Percentiles rank a stretch among this genome's conserved stretches.
These are phyloP conservation scores for Nothoprocta pentlandii DNA, from an alignment of 2,113 vertebrate species.

Conservation along the genomic window DNA sequence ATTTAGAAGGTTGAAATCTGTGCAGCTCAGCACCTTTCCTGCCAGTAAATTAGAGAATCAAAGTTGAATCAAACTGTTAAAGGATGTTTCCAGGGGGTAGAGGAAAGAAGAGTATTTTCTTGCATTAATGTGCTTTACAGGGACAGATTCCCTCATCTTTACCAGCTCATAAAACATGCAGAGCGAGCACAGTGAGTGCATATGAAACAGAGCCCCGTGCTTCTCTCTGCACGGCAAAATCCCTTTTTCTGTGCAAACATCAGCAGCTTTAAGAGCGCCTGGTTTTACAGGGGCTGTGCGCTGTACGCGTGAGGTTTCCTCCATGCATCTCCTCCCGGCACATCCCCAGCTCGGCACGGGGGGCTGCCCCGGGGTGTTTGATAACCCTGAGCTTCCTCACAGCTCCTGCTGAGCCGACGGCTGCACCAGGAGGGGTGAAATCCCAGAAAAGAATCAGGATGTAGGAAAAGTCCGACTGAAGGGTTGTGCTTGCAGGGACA, in stretches of 20 bases:
- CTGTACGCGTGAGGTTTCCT: neutral
- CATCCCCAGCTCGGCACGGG: neutral
- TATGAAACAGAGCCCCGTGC: neutral
- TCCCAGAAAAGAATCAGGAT: neutral
- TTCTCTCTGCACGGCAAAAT: neutral
- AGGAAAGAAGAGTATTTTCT: neutral
- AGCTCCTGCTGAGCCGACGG: neutral
- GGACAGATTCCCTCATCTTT: neutral
- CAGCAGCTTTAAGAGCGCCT: neutral
- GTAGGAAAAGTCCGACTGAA: neutral
- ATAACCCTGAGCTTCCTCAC: neutral
- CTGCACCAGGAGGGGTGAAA: fast-evolving
- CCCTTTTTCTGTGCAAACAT: neutral
- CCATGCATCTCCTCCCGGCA: neutral
- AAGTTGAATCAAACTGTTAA: conserved; percentile 40
- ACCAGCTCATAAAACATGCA: neutral
- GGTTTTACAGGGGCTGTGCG: neutral
- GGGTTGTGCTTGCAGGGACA: neutral
- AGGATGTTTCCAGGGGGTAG: neutral
- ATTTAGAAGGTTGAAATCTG: conserved; percentile 39
- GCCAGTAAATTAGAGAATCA: conserved; percentile 54
- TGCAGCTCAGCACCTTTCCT: conserved; percentile 34
- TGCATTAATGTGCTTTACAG: conserved; percentile 31
- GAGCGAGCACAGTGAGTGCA: neutral
- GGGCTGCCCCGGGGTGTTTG: neutral